These are phyloP conservation scores for Micronisus gabar DNA, from an alignment of 2,113 vertebrate species.

Conservation along the genomic window DNA sequence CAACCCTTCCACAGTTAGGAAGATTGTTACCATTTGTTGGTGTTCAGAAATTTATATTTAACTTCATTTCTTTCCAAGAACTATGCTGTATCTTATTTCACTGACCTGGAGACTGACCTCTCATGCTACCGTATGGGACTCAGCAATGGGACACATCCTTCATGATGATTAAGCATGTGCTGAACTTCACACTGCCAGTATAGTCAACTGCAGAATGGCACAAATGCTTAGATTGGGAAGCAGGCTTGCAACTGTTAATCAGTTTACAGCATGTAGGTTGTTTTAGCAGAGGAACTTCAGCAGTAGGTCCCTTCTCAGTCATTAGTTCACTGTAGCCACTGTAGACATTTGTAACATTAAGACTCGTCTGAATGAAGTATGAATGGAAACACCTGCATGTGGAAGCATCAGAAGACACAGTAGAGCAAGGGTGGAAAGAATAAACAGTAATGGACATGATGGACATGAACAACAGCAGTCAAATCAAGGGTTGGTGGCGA, in stretches of 20 bases:
- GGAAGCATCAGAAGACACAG: neutral
- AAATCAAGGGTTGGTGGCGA: neutral
- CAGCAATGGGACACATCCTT: neutral
- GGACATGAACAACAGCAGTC: neutral
- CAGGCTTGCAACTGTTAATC: neutral
- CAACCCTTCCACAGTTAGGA: neutral
- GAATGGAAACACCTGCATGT: neutral
- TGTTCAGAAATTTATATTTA: constrained; percentile 16
- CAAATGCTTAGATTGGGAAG: neutral
- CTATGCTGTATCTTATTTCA: neutral
- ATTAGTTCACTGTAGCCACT: neutral
- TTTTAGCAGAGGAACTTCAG: neutral
- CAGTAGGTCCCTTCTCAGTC: neutral
- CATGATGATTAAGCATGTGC: neutral
- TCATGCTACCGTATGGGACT: neutral
- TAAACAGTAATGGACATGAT: neutral
- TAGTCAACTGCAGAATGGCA: neutral
- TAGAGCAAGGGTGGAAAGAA: neutral
- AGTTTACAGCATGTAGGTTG: neutral
- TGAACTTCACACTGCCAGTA: neutral
- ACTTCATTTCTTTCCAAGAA: constrained; percentile 47
- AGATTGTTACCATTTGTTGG: neutral
- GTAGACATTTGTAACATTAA: neutral
- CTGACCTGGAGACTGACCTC: neutral
- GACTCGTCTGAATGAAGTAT: neutral